Evolutionary conservation across 2,797 vertebrate genomes (phyloP).

Genomic region (Tokudaia tokunoshimensis): DNA sequence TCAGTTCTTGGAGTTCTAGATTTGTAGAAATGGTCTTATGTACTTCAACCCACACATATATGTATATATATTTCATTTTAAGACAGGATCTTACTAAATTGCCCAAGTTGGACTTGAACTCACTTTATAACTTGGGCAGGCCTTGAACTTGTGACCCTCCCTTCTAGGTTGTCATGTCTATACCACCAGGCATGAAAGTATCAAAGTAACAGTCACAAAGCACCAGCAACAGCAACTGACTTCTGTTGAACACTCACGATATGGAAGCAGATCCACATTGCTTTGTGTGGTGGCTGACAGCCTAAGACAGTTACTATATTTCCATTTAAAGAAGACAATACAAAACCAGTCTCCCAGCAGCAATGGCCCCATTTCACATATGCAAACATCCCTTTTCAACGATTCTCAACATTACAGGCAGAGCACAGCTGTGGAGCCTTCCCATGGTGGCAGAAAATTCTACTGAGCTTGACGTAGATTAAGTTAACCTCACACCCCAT

Average conservation of each 20-base stretch:
- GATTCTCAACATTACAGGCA: neutral
- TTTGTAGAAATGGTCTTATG: neutral
- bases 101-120: neutral
- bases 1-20: neutral
- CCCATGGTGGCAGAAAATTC: neutral
- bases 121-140: neutral
- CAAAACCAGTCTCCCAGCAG: neutral
- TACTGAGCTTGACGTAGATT: fast-evolving
- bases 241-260: fast-evolving
- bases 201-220: neutral
- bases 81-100: neutral
- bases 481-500: too few relatives aligned
- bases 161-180: neutral
- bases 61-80: neutral
- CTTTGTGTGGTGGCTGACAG: fast-evolving
- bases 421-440: neutral
- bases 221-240: neutral
- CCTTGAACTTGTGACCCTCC: neutral
- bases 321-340: neutral
- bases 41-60: neutral
- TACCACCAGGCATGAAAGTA: neutral
- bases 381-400: neutral
- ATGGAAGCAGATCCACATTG: neutral
- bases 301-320: neutral
- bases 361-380: neutral